phyloP scores from a whole-genome alignment of 1,140 invertebrate genomes.

The Nomia melanderi region DNA sequence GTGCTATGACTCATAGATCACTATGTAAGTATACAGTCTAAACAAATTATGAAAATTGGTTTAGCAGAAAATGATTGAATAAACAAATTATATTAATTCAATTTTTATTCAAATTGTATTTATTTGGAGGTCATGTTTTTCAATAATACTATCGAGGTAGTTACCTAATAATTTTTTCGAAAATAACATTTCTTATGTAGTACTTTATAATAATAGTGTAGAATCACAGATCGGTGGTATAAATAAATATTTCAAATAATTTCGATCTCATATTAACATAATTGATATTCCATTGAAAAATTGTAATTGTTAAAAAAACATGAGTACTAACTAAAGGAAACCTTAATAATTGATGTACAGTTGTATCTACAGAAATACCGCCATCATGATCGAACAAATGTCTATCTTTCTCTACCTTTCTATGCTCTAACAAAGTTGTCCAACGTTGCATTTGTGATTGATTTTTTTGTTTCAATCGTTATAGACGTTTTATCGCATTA shows the following conservation, averaged over 20 bases:
- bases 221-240: not conserved
- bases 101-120: no score
- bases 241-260: not conserved
- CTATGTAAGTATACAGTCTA: not conserved
- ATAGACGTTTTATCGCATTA: not conserved
- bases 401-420: conserved; percentile 21
- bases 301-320: not conserved
- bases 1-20: no score
- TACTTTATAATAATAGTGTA: not conserved
- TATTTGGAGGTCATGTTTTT: no score
- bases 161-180: no score
- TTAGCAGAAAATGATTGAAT: no score
- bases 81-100: no score
- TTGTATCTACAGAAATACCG: conserved; percentile 1
- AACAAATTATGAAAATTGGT: no score
- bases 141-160: no score
- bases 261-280: not conserved
- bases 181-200: not conserved
- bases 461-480: not conserved
- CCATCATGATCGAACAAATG: conserved; percentile 17
- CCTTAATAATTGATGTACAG: not conserved
- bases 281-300: not conserved
- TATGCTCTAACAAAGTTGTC: conserved; percentile 24
- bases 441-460: not conserved
- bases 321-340: not conserved